These are phyloP conservation scores for Parnassius apollo DNA, from an alignment of 2,888 invertebrate species.

Conservation along the genomic window DNA sequence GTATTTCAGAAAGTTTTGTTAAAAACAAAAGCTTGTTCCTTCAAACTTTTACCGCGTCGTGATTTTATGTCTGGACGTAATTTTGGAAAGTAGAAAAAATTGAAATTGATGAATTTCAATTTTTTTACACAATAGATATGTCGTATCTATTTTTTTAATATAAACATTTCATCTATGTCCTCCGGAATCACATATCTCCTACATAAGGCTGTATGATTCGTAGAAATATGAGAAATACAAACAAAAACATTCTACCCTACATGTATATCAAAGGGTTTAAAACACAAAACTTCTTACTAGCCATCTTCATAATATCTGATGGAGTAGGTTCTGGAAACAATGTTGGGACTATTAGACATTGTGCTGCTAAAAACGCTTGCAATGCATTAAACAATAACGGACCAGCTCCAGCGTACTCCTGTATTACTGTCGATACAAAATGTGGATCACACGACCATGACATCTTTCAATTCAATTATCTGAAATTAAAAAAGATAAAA, in stretches of 20 bases:
- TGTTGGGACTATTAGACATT: constrained; percentile 27
- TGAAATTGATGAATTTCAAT: neutral
- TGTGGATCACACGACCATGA: constrained; percentile 16
- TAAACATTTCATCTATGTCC: too few species aligned
- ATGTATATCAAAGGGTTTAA: neutral
- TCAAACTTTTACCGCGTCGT: constrained; percentile 2
- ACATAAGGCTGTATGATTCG: too few species aligned
- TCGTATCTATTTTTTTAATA: too few species aligned
- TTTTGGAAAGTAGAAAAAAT: neutral
- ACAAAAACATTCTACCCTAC: too few species aligned
- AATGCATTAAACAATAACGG: constrained; percentile 18
- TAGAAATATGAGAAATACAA: too few species aligned
- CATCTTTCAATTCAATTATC: constrained; percentile 12
- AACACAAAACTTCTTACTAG: constrained; percentile 9
- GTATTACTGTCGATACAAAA: constrained; percentile 6
- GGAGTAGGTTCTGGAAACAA: constrained; percentile 16
- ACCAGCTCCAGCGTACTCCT: constrained; percentile 21
- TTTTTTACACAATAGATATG: too few species aligned
- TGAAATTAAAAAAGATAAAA: neutral
- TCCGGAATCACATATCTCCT: too few species aligned
- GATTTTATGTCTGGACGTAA: neutral
- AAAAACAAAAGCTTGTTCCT: constrained; percentile 9
- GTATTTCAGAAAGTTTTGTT: neutral
- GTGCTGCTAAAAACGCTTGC: constrained; percentile 25
- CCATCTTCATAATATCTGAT: constrained; percentile 9